Evolutionary conservation across 2,797 vertebrate species (phyloP).

Genomic region (Tadarida brasiliensis): DNA sequence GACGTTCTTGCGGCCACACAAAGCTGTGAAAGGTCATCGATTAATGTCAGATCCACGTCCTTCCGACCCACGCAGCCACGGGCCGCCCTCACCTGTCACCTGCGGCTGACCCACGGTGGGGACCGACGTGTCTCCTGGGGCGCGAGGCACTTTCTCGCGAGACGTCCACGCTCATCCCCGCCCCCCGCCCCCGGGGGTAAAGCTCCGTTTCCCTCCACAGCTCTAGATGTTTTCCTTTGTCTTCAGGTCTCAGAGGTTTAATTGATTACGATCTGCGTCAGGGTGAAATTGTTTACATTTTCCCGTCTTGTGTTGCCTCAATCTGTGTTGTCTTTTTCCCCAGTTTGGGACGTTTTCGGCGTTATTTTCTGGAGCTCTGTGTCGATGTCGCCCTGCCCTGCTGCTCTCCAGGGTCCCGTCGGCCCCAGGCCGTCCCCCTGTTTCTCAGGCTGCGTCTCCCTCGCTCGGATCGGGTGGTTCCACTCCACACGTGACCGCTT

Average conservation of each 20-base stretch:
- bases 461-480: too few species aligned
- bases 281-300: too few species aligned
- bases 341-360: too few species aligned
- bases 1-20: neutral
- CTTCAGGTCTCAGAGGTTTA: neutral
- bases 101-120: accelerated
- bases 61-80: neutral
- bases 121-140: neutral
- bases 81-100: neutral
- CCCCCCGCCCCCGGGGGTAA: neutral
- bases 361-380: too few species aligned
- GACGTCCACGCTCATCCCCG: neutral
- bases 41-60: accelerated
- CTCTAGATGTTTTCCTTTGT: neutral
- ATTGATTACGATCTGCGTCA: too few species aligned
- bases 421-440: too few species aligned
- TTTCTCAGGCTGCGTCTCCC: too few species aligned
- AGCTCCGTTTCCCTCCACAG: neutral
- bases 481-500: too few species aligned
- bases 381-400: too few species aligned
- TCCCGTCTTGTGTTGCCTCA: too few species aligned
- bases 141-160: neutral
- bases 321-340: too few species aligned
- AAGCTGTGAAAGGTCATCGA: neutral
- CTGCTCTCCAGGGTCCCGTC: too few species aligned